Percentiles rank a stretch among this genome's conserved stretches.
These are phyloP conservation scores for Cheilosia vernalis DNA, from an alignment of 2,888 invertebrate genomes.

Conservation along the genomic window DNA sequence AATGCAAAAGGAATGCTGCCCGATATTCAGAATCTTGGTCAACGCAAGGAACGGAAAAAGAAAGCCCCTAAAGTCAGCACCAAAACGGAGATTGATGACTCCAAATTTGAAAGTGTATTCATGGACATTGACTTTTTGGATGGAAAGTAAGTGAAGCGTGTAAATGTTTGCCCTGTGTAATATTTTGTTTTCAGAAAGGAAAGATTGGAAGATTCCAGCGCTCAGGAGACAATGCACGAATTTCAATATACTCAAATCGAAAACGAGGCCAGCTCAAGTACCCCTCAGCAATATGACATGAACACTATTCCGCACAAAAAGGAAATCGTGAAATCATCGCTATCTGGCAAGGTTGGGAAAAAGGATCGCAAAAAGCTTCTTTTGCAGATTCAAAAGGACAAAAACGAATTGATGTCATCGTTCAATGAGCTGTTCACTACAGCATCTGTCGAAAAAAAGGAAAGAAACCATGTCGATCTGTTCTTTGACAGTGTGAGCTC, in stretches of 20 bases:
- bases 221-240: constrained; percentile 55
- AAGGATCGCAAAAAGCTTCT: constrained; percentile 79
- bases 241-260: constrained; percentile 40
- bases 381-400: constrained; percentile 80
- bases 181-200: constrained; percentile 23
- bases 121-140: constrained; percentile 50
- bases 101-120: constrained; percentile 68
- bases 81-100: constrained; percentile 31
- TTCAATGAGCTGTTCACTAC: constrained; percentile 79
- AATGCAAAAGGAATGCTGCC: constrained; percentile 31
- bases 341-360: constrained; percentile 40
- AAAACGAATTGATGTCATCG: constrained; percentile 81
- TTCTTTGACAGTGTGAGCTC: constrained; percentile 78
- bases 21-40: constrained; percentile 51
- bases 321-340: neutral
- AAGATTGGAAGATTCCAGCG: constrained; percentile 9
- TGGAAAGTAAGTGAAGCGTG: constrained; percentile 44
- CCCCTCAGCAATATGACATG: constrained; percentile 43
- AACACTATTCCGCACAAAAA: neutral
- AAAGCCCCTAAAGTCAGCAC: neutral
- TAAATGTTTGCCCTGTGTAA: neutral
- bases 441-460: constrained; percentile 75
- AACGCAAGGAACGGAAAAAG: constrained; percentile 59
- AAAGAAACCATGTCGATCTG: constrained; percentile 79
- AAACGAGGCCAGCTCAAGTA: constrained; percentile 5